Evolutionary conservation across 30 jellyfish, hydroid and myxozoan genomes (phyloP).

Genomic region (Mastigias papua): DNA sequence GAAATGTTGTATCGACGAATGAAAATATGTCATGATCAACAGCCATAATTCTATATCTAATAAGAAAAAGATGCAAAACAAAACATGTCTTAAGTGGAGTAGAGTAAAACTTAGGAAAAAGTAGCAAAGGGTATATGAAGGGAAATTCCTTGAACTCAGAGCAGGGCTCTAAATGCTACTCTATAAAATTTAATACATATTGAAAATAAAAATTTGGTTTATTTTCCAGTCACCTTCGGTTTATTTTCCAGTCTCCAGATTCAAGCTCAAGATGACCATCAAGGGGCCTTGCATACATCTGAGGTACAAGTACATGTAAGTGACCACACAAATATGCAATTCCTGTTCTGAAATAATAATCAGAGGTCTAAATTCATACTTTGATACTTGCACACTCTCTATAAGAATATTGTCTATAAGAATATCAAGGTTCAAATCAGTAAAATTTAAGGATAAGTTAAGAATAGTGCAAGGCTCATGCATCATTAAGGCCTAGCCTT

Average conservation of each 20-base stretch:
- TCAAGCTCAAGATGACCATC: conserved; percentile 93
- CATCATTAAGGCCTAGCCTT: too few relatives aligned
- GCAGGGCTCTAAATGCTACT: too few relatives aligned
- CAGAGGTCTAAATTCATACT: too few relatives aligned
- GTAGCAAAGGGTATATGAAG: background rate
- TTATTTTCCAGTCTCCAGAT: conserved; percentile 95
- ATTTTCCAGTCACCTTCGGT: conserved; percentile 66
- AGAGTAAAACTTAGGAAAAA: background rate
- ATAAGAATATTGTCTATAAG: too few relatives aligned
- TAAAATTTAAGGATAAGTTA: too few relatives aligned
- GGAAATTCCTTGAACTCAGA: background rate
- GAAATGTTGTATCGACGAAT: conserved; percentile 77
- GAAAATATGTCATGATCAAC: conserved; percentile 92
- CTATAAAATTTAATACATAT: background rate
- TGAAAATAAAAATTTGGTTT: background rate
- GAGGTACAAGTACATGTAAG: conserved; percentile 91
- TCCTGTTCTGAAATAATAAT: conserved; percentile 47
- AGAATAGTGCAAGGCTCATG: too few relatives aligned
- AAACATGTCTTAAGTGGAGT: too few relatives aligned
- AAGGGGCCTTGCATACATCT: conserved; percentile 80
- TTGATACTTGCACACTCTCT: too few relatives aligned
- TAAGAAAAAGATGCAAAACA: background rate
- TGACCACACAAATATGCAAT: conserved; percentile 94
- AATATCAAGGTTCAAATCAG: too few relatives aligned
- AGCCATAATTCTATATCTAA: conserved; percentile 89